A percentile compares a stretch with the other conserved stretches of the same genome.
Evolutionary conservation across 1,140 invertebrate species (phyloP).

Genomic region (Drosophila nikananu): DNA sequence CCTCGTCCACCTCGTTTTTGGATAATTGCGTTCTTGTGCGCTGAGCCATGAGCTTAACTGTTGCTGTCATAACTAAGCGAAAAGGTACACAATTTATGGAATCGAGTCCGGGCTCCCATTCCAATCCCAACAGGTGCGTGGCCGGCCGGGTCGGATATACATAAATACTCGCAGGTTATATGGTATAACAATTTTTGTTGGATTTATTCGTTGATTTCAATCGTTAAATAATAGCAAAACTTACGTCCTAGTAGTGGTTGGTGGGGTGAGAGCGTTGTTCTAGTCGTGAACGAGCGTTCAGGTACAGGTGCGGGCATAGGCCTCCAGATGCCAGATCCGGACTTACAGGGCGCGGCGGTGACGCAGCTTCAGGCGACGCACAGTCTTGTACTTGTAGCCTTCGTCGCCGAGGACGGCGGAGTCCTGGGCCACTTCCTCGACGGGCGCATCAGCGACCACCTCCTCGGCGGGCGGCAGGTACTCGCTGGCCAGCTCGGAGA

Average conservation of each 20-base stretch:
- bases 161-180: conserved; percentile 25
- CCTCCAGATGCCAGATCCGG: conserved; percentile 7
- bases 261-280: conserved; percentile 33
- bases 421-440: conserved; percentile 58
- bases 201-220: conserved; percentile 78
- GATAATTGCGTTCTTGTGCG: conserved; percentile 83
- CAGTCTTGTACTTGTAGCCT: conserved; percentile 76
- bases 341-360: conserved; percentile 74
- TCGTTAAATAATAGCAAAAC: conserved; percentile 79
- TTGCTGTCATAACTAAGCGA: conserved; percentile 83
- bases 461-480: conserved; percentile 60
- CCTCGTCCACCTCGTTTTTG: conserved; percentile 55
- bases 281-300: conserved; percentile 63
- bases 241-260: conserved; percentile 67
- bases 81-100: conserved; percentile 83
- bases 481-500: conserved; percentile 59
- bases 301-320: conserved; percentile 15
- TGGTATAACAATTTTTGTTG: conserved; percentile 77
- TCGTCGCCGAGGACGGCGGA: conserved; percentile 61
- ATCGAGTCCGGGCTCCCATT: conserved; percentile 49
- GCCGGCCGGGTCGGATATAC: conserved; percentile 6
- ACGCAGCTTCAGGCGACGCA: conserved; percentile 73
- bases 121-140: conserved; percentile 42
- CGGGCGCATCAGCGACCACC: conserved; percentile 36
- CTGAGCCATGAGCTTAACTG: conserved; percentile 83